Conservation (phyloP, 2,797 vertebrate species). For the Poecilia velifera region DNA sequence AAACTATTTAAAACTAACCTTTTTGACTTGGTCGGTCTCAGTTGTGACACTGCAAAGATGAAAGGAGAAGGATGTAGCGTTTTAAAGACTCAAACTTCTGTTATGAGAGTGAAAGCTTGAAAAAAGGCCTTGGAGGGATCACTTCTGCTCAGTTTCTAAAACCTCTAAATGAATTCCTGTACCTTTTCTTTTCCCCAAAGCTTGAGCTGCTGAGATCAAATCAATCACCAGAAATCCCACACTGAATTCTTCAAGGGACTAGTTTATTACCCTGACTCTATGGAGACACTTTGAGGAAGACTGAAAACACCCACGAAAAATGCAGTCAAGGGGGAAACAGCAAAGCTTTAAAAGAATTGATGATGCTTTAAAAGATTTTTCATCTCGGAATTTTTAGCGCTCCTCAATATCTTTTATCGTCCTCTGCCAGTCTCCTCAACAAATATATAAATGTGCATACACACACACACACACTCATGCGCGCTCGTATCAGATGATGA, state of each 20-base stretch:
- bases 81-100: conserved; percentile 22
- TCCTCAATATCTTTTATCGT: conserved; percentile 53
- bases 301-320: conserved; percentile 46
- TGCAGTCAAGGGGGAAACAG: conserved; percentile 40
- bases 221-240: conserved; percentile 54
- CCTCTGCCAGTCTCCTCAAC: conserved; percentile 33
- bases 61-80: conserved; percentile 21
- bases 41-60: conserved; percentile 33
- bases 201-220: conserved; percentile 43
- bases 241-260: conserved; percentile 43
- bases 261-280: conserved; percentile 58
- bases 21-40: conserved; percentile 13
- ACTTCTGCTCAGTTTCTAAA: conserved; percentile 18
- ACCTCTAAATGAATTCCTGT: conserved; percentile 35
- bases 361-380: conserved; percentile 54
- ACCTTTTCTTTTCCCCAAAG: conserved; percentile 30
- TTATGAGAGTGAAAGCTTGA: conserved; percentile 14
- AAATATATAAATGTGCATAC: conserved; percentile 8
- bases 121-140: conserved; percentile 12
- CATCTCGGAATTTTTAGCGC: conserved; percentile 35
- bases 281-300: conserved; percentile 48
- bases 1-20: too few relatives aligned
- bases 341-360: conserved; percentile 55
- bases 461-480: conserved; percentile 15
- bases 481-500: conserved; percentile 65